Percentiles rank a stretch among this genome's conserved stretches.
Evolutionary conservation across 2,797 vertebrate species (phyloP).

Genomic region (Benthosema pterotum): DNA sequence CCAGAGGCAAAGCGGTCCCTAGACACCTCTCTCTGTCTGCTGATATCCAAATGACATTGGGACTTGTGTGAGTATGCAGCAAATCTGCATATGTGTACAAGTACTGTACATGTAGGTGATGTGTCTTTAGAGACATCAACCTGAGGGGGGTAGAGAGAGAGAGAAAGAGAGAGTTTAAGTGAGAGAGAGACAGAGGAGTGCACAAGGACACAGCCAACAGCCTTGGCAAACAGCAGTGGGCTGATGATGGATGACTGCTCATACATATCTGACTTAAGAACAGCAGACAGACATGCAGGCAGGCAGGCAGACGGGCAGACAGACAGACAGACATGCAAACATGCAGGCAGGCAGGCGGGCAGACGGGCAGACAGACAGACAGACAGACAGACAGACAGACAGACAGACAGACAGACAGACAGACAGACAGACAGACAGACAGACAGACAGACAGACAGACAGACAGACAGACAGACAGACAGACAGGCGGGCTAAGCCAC

Average conservation of each 20-base stretch:
- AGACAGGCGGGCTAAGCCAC: background rate
- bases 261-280: conserved; percentile 49
- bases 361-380: background rate
- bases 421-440: background rate
- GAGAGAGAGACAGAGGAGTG: conserved; percentile 25
- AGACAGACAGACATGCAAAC: background rate
- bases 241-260: conserved; percentile 36
- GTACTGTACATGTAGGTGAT: background rate
- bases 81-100: background rate
- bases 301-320: background rate
- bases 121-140: no score
- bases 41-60: background rate
- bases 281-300: conserved; percentile 12
- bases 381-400: background rate
- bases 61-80: conserved; percentile 2
- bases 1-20: conserved; percentile 55
- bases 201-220: conserved; percentile 48
- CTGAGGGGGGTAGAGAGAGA: no score
- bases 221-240: conserved; percentile 39
- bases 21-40: conserved; percentile 31
- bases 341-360: background rate
- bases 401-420: background rate
- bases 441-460: conserved; percentile 13
- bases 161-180: no score
- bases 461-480: conserved; percentile 19